Base-by-base conservation (phyloP, 2,113 vertebrate genomes). In the Sciurus niger region DNA sequence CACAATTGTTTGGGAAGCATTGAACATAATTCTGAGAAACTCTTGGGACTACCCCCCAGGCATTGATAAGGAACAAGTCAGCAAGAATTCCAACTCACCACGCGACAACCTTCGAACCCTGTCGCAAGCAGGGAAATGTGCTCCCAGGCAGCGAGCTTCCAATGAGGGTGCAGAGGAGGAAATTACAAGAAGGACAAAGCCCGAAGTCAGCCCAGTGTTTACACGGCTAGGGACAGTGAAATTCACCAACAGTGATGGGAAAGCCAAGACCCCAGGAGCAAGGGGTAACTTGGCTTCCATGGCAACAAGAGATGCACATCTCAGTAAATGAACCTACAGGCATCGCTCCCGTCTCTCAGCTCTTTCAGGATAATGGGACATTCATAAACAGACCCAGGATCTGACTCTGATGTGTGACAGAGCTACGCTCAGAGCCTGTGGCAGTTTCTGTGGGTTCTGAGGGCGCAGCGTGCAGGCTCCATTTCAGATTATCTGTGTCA, bases 331-430 rank as follows among this genome's bases (percentile, higher is more conserved):
- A 7, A 32, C 13, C 1, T 46, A 28, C 14, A 43, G 72, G 24
- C 14, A 43, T 0, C 8, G 18, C 34, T 46, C 24, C 20, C 30
- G 2, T 4, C 8, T 6, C 46, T 10, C 0, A 2, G 18, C 60
- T 67, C 18, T 68, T 34, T 40, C 6, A 34, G 83, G 73, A 65
- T 10, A 22, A 12, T 0, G 9, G 58, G 51, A 17, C 24, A 3
- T 6, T 3, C 48, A 65, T 10, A 8, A n/a, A 46, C 1, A 43
- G 53, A 46, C 25, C 34, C 8, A 8, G 28, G 6, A 14, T 10
- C 10, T 2, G 2, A 32, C 6, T 2, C 40, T 3, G 13, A 0
- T 0, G 22, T 3, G 7, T 20, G 63, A 32, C 37, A 60, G 55
- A 60, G 55, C 55, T 22, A 58, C 1, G 22, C 55, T 58, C 55